Evolutionary conservation across 2,888 invertebrate genomes (phyloP).

Genomic region (Melieria omissa): DNA sequence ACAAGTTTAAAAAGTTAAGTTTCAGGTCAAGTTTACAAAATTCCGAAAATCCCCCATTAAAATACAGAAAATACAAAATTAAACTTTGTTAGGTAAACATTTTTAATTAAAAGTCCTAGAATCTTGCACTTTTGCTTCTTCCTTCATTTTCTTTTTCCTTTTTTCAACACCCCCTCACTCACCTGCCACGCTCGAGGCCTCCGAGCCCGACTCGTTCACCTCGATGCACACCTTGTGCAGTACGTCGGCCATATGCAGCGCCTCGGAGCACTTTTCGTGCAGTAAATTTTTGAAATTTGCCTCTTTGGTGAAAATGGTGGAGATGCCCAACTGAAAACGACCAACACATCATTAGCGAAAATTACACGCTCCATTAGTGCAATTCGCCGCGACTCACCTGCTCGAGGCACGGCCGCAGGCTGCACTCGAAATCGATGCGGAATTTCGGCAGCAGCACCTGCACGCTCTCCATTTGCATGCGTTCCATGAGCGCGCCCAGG

Average conservation of each 20-base stretch:
- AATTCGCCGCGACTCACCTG: conserved; percentile 46
- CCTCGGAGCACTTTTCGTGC: conserved; percentile 64
- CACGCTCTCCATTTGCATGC: conserved; percentile 70
- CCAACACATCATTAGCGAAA: conserved; percentile 13
- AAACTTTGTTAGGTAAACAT: no score
- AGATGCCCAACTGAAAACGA: conserved; percentile 75
- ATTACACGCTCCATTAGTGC: not conserved
- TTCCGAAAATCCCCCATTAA: no score
- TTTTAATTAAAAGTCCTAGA: no score
- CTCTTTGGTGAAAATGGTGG: conserved; percentile 71
- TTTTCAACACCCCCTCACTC: conserved; percentile 61
- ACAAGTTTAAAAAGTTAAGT: no score
- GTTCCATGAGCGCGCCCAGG: conserved; percentile 69
- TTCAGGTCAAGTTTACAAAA: no score
- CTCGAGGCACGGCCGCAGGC: conserved; percentile 68
- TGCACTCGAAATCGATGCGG: conserved; percentile 80
- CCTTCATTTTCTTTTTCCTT: not conserved
- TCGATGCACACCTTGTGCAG: conserved; percentile 88
- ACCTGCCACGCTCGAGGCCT: conserved; percentile 74
- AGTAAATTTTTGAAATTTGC: conserved; percentile 77
- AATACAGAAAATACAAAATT: no score
- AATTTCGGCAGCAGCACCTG: conserved; percentile 80
- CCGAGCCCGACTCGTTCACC: conserved; percentile 89
- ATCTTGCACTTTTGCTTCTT: no score
- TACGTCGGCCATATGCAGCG: conserved; percentile 72